Conservation (phyloP, 2,113 vertebrate species). For the Lophura nycthemera region DNA sequence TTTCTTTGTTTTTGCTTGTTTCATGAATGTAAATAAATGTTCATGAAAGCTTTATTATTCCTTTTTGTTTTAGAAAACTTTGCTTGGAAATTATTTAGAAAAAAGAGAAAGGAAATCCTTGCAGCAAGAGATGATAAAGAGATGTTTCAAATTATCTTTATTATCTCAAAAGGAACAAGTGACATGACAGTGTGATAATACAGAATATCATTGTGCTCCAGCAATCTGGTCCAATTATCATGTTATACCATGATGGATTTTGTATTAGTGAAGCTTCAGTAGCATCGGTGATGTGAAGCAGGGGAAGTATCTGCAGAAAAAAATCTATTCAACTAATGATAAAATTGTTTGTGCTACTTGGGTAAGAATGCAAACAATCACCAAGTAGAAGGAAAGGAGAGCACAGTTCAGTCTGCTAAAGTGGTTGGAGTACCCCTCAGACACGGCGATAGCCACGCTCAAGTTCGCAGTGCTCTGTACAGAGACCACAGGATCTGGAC, state of each 20-base stretch:
- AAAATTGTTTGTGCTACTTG: background rate
- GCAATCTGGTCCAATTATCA: conserved; percentile 5
- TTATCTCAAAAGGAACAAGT: background rate
- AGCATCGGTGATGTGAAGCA: background rate
- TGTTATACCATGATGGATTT: background rate
- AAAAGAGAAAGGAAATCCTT: background rate
- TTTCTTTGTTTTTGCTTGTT: background rate
- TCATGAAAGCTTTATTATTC: background rate
- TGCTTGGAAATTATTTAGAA: background rate
- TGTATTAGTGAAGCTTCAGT: conserved; percentile 8
- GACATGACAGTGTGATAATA: background rate
- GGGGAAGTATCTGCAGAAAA: background rate
- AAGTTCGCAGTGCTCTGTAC: background rate
- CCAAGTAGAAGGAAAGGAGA: background rate
- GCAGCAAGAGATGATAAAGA: background rate
- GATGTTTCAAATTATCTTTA: background rate
- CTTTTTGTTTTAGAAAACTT: background rate
- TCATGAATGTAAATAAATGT: background rate
- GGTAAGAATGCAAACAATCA: background rate
- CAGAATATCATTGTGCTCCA: background rate
- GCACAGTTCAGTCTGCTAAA: too few relatives aligned
- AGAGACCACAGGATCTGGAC: background rate
- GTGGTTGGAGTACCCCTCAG: background rate
- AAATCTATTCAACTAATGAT: background rate
- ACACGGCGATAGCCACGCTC: background rate